Evolutionary conservation across 2,113 vertebrate genomes (phyloP).

Genomic region (Ophthalmolycus amberensis): DNA sequence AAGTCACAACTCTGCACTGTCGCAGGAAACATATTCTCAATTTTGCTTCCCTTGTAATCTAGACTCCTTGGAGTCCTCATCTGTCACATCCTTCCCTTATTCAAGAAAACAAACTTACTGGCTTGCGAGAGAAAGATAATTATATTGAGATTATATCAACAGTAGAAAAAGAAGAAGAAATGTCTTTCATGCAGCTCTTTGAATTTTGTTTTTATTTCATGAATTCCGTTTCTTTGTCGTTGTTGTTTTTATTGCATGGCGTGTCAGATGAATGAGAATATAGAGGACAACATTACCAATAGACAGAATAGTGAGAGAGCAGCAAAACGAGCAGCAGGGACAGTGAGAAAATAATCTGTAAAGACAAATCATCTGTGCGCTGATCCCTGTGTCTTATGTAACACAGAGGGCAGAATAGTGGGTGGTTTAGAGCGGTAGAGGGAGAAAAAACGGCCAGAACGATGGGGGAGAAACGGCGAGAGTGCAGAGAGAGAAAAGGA

Average conservation of each 20-base stretch:
- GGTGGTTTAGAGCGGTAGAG: conserved; percentile 35
- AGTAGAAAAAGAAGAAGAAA: neutral
- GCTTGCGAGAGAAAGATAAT: neutral
- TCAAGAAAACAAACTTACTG: neutral
- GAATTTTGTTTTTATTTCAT: neutral
- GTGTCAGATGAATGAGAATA: neutral
- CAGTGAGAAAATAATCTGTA: conserved; percentile 24
- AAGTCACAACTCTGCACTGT: neutral
- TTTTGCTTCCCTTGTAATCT: neutral
- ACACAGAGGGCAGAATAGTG: conserved; percentile 41
- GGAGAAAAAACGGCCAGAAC: conserved; percentile 29
- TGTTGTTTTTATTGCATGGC: neutral
- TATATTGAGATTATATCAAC: neutral
- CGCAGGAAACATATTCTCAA: neutral
- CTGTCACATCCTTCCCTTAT: neutral
- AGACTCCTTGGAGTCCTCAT: neutral
- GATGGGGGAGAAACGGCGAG: conserved; percentile 3
- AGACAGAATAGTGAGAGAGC: conserved; percentile 7
- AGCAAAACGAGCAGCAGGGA: neutral
- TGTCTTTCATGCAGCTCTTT: conserved; percentile 7
- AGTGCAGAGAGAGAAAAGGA: conserved; percentile 19
- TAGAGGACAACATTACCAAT: neutral
- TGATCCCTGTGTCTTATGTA: conserved; percentile 62
- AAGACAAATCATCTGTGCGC: conserved; percentile 28
- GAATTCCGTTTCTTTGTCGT: neutral